Evolutionary conservation across 1,140 invertebrate species (phyloP).

Genomic region (Apis dorsata): DNA sequence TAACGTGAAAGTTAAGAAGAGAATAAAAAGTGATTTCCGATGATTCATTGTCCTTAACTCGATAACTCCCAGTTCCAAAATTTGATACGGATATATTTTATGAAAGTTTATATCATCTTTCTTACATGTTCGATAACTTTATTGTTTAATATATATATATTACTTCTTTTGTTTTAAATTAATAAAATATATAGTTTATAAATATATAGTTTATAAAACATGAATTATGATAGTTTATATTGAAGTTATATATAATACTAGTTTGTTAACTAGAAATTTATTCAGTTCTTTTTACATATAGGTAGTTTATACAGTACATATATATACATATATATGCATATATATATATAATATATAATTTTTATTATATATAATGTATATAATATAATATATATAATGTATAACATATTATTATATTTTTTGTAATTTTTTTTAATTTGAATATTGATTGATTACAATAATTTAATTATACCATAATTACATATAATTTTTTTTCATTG

Average conservation of each 20-base stretch:
- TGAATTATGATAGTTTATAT: background rate
- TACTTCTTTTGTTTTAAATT: background rate
- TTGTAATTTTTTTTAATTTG: too few species aligned
- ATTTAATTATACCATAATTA: too few species aligned
- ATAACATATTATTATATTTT: too few species aligned
- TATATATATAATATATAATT: too few species aligned
- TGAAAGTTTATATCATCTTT: background rate
- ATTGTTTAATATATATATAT: background rate
- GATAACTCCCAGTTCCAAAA: background rate
- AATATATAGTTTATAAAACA: background rate
- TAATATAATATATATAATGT: too few species aligned
- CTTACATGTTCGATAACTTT: background rate
- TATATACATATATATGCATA: background rate
- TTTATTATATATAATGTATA: background rate
- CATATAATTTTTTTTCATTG: too few species aligned
- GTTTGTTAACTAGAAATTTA: background rate
- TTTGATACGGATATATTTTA: background rate
- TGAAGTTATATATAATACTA: background rate
- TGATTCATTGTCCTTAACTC: background rate
- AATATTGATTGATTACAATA: too few species aligned
- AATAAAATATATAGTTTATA: background rate
- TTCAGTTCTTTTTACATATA: background rate
- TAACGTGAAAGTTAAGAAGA: background rate
- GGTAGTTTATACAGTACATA: background rate
- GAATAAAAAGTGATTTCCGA: background rate